Base-by-base conservation (phyloP, 2,888 invertebrate species). In the Stenichneumon culpator region DNA sequence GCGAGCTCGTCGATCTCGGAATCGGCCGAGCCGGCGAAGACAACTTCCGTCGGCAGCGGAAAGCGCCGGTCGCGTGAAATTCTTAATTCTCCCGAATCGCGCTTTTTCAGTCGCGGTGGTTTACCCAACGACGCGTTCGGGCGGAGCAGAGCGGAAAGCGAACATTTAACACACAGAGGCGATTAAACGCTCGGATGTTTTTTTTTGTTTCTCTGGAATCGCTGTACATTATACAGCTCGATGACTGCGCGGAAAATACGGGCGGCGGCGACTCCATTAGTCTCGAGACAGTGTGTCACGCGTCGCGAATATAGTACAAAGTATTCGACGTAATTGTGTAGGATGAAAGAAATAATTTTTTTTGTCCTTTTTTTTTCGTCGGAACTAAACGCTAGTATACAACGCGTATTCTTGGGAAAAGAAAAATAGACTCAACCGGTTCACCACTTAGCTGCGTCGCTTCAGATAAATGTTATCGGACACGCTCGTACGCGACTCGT, bases 381-480 rank as follows among this genome's bases (percentile, higher is more conserved):
- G 28, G 9, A 36, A 60, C 25, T 22, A 28, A n/a, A 32, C 28
- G 32, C 28, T 32, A 2, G 63, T 63, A 16, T 11, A 63, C 6
- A 32, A 32, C 6, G 63, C 63, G 16, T 47, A 63, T 63, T 63
- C 63, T 63, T 63, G 16, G 32, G 63, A 63, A 63, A 28, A 28
- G 2, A 63, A 28, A 32, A 28, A 28, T 25, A 63, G n/a, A 16
- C 63, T 39, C 36, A 25, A 32, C 25, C 22, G 39, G 73, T 63
- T 57, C 39, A 39, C 57, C 39, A 36, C 57, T 44, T 57, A 22
- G 39, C 57, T 32, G 52, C 36, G 22, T 25, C 57, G 36, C 73
- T 39, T 57, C 44, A 19, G 73, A 73, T 73, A 63, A 74, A 63
- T 47, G 44, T 63, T 74, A 73, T 73, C 73, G n/a, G 63, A 63